A percentile compares a stretch with the other conserved stretches of the same genome.
phyloP scores from a whole-genome alignment of 1,140 invertebrate genomes.

The Eulimnadia texana region DNA sequence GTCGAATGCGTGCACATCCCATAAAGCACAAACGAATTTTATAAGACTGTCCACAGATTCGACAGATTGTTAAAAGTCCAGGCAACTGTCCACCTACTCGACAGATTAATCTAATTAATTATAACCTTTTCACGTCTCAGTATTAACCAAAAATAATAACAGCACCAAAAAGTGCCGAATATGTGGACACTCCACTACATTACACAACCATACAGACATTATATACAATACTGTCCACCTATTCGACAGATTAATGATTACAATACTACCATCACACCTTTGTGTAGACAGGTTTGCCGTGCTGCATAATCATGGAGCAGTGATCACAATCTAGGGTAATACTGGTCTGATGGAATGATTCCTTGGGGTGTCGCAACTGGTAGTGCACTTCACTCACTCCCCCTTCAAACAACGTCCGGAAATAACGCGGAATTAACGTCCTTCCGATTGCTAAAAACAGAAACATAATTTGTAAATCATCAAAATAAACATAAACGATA shows the following conservation, averaged over 20 bases:
- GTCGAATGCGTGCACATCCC: too few relatives aligned
- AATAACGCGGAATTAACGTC: constrained; percentile 94
- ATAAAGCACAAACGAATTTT: too few relatives aligned
- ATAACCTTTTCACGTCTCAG: too few relatives aligned
- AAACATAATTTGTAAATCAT: constrained; percentile 32
- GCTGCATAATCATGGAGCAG: constrained; percentile 89
- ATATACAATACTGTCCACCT: neutral
- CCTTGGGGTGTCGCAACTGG: constrained; percentile 90
- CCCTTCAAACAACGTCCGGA: constrained; percentile 96
- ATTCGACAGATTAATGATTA: constrained; percentile 23
- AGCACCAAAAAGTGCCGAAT: too few relatives aligned
- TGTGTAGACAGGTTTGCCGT: constrained; percentile 89
- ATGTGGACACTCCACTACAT: too few relatives aligned
- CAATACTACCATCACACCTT: constrained; percentile 46
- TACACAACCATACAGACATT: too few relatives aligned
- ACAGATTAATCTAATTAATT: too few relatives aligned
- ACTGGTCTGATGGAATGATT: constrained; percentile 94
- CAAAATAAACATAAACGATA: constrained; percentile 13
- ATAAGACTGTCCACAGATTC: too few relatives aligned
- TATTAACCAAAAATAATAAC: too few relatives aligned
- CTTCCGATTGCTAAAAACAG: constrained; percentile 77
- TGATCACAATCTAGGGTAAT: constrained; percentile 96
- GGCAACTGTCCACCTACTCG: too few relatives aligned
- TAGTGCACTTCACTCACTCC: constrained; percentile 95
- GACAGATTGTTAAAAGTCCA: too few relatives aligned